Base-by-base conservation (phyloP, 2,113 vertebrate genomes). In the Corynorhinus townsendii region DNA sequence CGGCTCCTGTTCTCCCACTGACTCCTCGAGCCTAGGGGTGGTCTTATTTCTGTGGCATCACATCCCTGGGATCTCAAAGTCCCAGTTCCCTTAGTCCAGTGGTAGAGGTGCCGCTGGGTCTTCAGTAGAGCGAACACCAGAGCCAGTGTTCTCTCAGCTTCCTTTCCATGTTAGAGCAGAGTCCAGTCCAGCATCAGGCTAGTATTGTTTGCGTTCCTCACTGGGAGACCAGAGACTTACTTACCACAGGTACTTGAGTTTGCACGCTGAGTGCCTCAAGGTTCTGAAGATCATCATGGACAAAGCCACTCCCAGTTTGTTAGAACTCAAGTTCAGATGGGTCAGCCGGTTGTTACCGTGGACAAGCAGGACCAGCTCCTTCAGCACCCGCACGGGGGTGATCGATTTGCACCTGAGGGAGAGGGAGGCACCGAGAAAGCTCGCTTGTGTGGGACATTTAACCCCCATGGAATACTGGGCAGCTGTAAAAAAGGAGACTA, bases 311-410 rank as follows among this genome's bases (percentile, higher is more conserved):
- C n/a, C 75, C n/a, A 95, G 68, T n/a, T 24, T 19, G 40, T 86
- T 95, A 2, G 40, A 90, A 40, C 95, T 93, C 75, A 93, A 7
- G 75, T 90, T 79, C 38, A 95, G 82, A 4, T 95, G 91, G 11
- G 75, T 93, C 47, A 95, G 47, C 40, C 11, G 38, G 22, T 1
- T 10, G 49, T 93, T 59, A 8, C 75, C 75, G 0, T 52, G 0
- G 5, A 95, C 68, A 40, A 76, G 16, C 4, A 26, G 11, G n/a
- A 68, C 49, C 0, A 93, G 82, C 24, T 93, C 49, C 75, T n/a
- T 56, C 54, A 95, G 91, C 4, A 43, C 24, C n/a, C 22, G 20
- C 47, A 68, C 68, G 0, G 95, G 81, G 8, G 11, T 52, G 15
- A 90, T 0, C 0, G 82, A 86, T 10, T 10, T 93, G 20, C 91